Conservation (phyloP, 2,113 vertebrate species). For the Corynorhinus townsendii region DNA sequence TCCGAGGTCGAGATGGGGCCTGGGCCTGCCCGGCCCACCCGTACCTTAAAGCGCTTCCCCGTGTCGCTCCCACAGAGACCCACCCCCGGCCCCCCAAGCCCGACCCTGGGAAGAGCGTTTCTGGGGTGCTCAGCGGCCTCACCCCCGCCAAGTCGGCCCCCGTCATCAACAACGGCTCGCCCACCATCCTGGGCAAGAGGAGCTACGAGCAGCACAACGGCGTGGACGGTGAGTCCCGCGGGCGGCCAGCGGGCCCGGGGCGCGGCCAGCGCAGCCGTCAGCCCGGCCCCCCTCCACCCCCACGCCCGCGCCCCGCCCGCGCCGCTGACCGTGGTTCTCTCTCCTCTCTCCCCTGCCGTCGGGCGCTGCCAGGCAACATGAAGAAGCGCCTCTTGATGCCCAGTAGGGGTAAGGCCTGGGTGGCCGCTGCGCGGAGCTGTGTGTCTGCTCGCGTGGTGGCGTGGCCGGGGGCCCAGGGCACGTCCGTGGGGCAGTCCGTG, state of each 20-base stretch:
- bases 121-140: constrained; percentile 88
- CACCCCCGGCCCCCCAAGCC: constrained; percentile 92
- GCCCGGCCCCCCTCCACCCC: neutral
- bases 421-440: constrained; percentile 40
- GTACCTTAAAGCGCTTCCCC: rapidly evolving
- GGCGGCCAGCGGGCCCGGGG: neutral
- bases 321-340: constrained; percentile 78
- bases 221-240: constrained; percentile 88
- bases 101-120: constrained; percentile 84
- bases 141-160: constrained; percentile 91
- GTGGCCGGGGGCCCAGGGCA: constrained; percentile 56
- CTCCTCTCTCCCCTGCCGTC: constrained; percentile 78
- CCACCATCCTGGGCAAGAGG: constrained; percentile 97
- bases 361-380: constrained; percentile 85
- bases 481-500: neutral
- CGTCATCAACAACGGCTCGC: constrained; percentile 97
- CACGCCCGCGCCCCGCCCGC: rapidly evolving
- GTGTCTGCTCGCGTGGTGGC: constrained; percentile 39
- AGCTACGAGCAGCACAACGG: constrained; percentile 97
- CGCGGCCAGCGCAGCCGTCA: rapidly evolving
- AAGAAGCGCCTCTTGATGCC: constrained; percentile 91
- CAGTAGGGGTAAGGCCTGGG: constrained; percentile 86
- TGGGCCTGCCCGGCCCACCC: neutral
- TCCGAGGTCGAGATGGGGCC: rapidly evolving
- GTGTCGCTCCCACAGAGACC: constrained; percentile 83